Conservation (phyloP, 2,888 invertebrate genomes). For the Ariolimax columbianus region DNA sequence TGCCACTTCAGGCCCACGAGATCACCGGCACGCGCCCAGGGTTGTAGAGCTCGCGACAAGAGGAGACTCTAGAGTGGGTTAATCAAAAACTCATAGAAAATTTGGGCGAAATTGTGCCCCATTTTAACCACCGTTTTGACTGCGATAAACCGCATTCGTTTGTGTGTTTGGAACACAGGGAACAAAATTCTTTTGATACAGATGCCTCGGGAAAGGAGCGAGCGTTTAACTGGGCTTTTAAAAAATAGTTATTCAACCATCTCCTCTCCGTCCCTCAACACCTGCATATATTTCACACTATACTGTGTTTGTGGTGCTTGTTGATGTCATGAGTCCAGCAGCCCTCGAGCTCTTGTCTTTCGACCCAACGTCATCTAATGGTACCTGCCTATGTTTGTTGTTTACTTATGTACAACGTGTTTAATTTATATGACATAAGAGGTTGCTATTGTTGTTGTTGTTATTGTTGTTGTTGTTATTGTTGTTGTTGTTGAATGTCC, state of each 20-base stretch:
- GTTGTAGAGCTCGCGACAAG: conserved; percentile 22
- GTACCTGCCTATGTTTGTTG: too few species aligned
- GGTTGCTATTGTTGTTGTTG: too few species aligned
- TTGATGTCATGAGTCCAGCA: neutral
- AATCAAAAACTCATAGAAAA: conserved; percentile 49
- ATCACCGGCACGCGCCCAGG: conserved; percentile 15
- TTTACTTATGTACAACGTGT: neutral
- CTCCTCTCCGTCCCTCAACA: too few species aligned
- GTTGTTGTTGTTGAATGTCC: too few species aligned
- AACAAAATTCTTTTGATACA: neutral
- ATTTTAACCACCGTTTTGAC: conserved; percentile 48
- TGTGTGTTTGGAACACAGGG: neutral
- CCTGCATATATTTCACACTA: too few species aligned
- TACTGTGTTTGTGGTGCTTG: neutral
- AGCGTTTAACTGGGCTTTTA: neutral
- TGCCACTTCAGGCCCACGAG: conserved; percentile 30
- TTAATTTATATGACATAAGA: too few species aligned
- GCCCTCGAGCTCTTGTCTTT: too few species aligned
- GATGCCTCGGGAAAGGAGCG: neutral
- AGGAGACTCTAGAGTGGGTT: conserved; percentile 15
- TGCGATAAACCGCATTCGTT: conserved; percentile 46
- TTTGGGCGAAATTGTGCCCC: conserved; percentile 24
- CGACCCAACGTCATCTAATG: too few species aligned
- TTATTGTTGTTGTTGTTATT: too few species aligned
- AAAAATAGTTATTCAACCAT: neutral